Evolutionary conservation across 2,113 vertebrate species (phyloP).

Genomic region (Leucosticte australis): DNA sequence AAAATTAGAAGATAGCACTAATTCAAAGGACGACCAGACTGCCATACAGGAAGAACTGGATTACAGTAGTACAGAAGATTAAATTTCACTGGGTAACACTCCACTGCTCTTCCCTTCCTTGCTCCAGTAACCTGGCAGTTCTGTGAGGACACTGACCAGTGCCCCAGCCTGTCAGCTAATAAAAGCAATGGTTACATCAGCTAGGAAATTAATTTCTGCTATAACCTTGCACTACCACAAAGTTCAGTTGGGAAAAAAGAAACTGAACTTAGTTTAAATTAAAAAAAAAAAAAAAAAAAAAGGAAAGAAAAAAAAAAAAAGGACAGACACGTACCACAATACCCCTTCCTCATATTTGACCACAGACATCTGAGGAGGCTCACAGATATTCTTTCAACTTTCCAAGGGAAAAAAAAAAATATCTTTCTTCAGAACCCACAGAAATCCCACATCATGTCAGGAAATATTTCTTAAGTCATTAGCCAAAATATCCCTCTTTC

Average conservation of each 20-base stretch:
- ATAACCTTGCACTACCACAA: neutral
- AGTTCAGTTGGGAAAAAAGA: neutral
- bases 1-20: constrained; percentile 24
- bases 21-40: constrained; percentile 8
- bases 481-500: neutral
- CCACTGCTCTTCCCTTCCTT: neutral
- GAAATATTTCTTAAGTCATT: neutral
- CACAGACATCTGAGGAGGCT: neutral
- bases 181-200: neutral
- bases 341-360: neutral
- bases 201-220: neutral
- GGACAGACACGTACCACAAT: neutral
- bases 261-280: neutral
- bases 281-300: neutral
- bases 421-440: neutral
- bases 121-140: neutral
- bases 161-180: neutral
- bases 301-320: neutral
- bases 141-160: neutral
- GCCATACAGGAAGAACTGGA: constrained; percentile 39
- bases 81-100: neutral
- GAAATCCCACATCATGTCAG: neutral
- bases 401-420: neutral
- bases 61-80: neutral
- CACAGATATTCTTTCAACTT: neutral